Base-by-base conservation (phyloP, 1,140 invertebrate species). In the Asobara japonica region DNA sequence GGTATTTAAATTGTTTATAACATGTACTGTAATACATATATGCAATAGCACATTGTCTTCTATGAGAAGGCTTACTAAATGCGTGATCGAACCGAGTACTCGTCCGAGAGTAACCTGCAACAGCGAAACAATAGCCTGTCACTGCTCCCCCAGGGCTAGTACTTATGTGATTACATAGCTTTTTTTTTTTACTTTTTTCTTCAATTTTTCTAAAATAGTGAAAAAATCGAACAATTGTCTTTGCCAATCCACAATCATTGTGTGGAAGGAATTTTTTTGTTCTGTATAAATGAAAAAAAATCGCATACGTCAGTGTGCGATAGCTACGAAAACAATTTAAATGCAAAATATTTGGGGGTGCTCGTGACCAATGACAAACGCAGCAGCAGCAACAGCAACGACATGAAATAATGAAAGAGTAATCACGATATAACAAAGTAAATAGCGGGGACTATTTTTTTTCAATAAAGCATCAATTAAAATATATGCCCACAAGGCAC, bases 91-190 rank as follows among this genome's bases (percentile, higher is more conserved):
- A 86, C 82, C 83, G 85, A 87, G 85, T 87, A 87, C 83, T 86
- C 84, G 84, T 87, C 84, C 84, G 84, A 84, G 84, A 86, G 84
- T 86, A 86, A 86, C 85, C 85, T 87, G 85, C 83, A 87, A 87
- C 85, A 87, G 81, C 83, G 81, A 87, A 87, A 87, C 73, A 86
- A 87, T 73, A 85, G 77, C 81, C 84, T 84, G 84, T 87, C 84
- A 87, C 84, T 84, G 83, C 68, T 77, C 79, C 83, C 82, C 78
- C 77, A 77, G 25, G 60, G 29, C n/a, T 62, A 30, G n/a, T 84
- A 85, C 72, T 75, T 79, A 76, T 84, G 83, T 13, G 65, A 74
- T 56, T 78, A 45, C 72, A 27, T 45, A 33, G 41, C 20, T 60
- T 36, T 16, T 33, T 45, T 64, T 61, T 20, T 29, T 20, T 71